Evolutionary conservation across 2,797 vertebrate genomes (phyloP), one percentile per base, ranked within the genome.

Genomic region (Lerista edwardsae): DNA sequence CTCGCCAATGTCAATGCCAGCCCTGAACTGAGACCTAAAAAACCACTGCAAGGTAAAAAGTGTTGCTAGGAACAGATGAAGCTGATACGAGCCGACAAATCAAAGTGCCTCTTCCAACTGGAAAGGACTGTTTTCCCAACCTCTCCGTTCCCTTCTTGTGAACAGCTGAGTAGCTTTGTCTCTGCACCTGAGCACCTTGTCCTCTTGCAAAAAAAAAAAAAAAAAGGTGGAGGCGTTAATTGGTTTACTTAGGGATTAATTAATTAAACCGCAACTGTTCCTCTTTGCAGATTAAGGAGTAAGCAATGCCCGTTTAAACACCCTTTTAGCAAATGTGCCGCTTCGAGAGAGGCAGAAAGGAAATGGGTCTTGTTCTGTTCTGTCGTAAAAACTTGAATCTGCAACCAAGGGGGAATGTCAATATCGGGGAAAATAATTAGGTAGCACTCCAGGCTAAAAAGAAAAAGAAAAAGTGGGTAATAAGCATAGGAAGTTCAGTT

Each of bases 171-270:
- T 31, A 23, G n/a, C 25, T 12, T 6, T 41, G 12, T 29, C 2
- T 19, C 27, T 14, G 39, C 25, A 29, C 71, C 36, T 1, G 4
- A 21, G 39, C 39, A 72, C 47, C 15, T 27, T 10, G 2, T 25
- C 72, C 72, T 55, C 31, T 34, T 27, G 51, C 73, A 75, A 57
- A 75, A 34, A 7, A 8, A 75, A 75, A 34, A 36, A 57, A 34
- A 36, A 1, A 34, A 7, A 57, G 9, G 31, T 14, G 8, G 23
- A 71, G 68, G 68, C 11, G 31, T n/a, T 75, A 59, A 75, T 75
- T 75, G 73, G n/a, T 75, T 75, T 75, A 55, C 51, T 57, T 34
- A 57, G 73, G n/a, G 73, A 75, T 88, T 87, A 90, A 93, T 75
- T 75, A 34, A 59, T 75, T 57, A 75, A n/a, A 57, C 57, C 10